These are phyloP conservation scores for Chroicocephalus ridibundus DNA, from an alignment of 2,113 vertebrate genomes.

Conservation along the genomic window DNA sequence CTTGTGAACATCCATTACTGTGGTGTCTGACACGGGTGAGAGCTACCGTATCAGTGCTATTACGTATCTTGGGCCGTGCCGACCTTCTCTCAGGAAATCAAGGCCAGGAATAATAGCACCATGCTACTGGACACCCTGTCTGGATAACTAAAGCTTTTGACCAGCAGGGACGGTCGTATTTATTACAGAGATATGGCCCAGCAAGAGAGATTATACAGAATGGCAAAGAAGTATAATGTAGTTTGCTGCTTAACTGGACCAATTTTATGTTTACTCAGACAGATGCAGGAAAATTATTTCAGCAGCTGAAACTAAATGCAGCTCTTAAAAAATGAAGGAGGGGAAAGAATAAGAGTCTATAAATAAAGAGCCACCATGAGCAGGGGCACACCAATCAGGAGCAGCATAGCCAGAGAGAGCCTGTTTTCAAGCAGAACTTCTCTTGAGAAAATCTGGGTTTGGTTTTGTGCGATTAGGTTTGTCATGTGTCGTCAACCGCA, in stretches of 20 bases:
- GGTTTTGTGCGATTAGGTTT: slow-evolving; percentile 90
- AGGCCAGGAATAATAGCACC: background rate
- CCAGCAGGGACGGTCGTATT: background rate
- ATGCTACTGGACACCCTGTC: background rate
- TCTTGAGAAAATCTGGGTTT: slow-evolving; percentile 81
- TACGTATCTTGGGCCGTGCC: background rate
- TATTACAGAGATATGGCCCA: slow-evolving; percentile 18
- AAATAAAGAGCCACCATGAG: slow-evolving; percentile 8
- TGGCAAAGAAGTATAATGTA: background rate
- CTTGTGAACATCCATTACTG: background rate
- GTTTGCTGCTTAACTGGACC: background rate
- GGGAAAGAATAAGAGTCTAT: background rate
- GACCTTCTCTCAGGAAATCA: background rate
- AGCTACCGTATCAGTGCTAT: background rate
- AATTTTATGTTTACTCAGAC: background rate
- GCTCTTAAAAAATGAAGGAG: background rate
- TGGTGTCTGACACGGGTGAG: rapidly evolving
- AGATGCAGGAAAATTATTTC: background rate
- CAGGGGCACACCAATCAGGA: slow-evolving; percentile 43
- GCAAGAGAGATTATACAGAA: background rate
- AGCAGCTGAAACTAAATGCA: background rate
- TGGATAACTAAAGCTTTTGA: background rate
- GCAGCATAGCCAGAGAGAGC: slow-evolving; percentile 45
- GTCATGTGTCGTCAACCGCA: slow-evolving; percentile 99
- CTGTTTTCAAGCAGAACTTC: slow-evolving; percentile 71